phyloP scores from a whole-genome alignment of 2,797 vertebrate genomes.

The Acridotheres tristis region DNA sequence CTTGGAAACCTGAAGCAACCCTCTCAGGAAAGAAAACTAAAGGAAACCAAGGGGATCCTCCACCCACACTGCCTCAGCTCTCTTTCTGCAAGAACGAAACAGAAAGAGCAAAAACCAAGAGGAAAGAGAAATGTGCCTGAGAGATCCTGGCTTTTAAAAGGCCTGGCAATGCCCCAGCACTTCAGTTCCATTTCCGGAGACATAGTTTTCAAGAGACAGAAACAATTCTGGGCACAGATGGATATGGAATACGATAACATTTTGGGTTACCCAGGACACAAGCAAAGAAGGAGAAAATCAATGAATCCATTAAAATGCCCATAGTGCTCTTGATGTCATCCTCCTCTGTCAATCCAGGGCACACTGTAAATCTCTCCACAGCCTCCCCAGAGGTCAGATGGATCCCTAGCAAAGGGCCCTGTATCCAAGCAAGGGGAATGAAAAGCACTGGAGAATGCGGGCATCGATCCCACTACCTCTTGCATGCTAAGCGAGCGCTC shows the following conservation, averaged over 20 bases:
- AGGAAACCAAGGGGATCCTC: background rate
- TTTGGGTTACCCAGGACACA: too few relatives aligned
- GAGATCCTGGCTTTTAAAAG: background rate
- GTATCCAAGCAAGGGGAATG: background rate
- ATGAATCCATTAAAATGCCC: background rate
- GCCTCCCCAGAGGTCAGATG: background rate
- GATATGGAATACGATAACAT: rapidly evolving
- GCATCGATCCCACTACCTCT: constrained; percentile 81
- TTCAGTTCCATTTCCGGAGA: background rate
- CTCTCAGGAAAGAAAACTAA: background rate
- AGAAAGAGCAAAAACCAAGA: background rate
- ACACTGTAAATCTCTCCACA: too few relatives aligned
- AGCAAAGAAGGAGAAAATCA: background rate
- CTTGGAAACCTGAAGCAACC: background rate
- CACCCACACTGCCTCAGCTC: background rate
- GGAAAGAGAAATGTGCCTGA: background rate
- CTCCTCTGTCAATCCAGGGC: background rate
- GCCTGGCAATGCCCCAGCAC: background rate
- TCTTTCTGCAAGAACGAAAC: rapidly evolving
- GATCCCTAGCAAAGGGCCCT: background rate
- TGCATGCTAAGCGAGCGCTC: constrained; percentile 64
- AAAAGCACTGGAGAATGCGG: constrained; percentile 74
- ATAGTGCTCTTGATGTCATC: background rate
- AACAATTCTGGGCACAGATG: too few relatives aligned
- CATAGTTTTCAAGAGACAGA: background rate